Evolutionary conservation across 1,140 invertebrate genomes (phyloP).

Genomic region (Pseudobourletiella spinata): DNA sequence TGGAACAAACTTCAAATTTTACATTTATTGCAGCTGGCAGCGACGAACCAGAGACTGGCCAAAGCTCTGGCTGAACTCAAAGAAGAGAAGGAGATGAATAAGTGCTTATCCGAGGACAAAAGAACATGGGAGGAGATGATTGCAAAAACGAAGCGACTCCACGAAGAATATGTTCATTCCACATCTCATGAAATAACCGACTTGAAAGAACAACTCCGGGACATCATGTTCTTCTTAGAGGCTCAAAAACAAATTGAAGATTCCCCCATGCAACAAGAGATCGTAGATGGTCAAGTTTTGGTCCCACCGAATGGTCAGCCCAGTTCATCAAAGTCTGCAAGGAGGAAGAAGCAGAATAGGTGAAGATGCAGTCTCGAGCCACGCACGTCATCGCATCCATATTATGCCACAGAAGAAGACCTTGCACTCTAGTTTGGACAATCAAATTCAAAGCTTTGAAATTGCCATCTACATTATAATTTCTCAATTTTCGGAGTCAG

Average conservation of each 20-base stretch:
- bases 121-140: constrained; percentile 62
- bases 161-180: constrained; percentile 46
- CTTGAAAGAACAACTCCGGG: constrained; percentile 80
- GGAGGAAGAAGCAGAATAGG: not conserved
- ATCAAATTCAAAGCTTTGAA: no score
- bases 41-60: constrained; percentile 42
- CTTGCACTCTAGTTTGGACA: no score
- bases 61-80: constrained; percentile 55
- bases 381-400: no score
- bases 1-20: not conserved
- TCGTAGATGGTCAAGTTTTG: constrained; percentile 48
- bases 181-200: constrained; percentile 68
- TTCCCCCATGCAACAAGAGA: constrained; percentile 55
- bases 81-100: constrained; percentile 68
- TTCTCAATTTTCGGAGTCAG: no score
- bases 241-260: constrained; percentile 61
- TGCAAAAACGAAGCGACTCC: constrained; percentile 53
- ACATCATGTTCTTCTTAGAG: constrained; percentile 94
- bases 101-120: constrained; percentile 67
- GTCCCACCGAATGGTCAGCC: not conserved
- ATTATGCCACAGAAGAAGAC: no score
- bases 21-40: constrained; percentile 27
- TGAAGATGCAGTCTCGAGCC: no score
- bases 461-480: no score
- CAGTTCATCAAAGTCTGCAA: not conserved